Evolutionary conservation across 1,140 invertebrate genomes (phyloP).

Genomic region (Megalonaias nervosa): DNA sequence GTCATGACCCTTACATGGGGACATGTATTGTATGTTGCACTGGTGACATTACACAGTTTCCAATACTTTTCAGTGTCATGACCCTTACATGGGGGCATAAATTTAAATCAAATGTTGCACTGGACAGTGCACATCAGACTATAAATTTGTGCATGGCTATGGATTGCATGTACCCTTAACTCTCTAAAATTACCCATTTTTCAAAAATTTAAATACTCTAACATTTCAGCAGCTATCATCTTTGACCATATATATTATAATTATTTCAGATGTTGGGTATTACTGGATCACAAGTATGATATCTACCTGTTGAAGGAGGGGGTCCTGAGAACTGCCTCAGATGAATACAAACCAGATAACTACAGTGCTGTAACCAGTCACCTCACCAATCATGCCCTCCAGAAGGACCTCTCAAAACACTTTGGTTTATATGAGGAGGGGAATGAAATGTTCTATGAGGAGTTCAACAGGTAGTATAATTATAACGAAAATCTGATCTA

Average conservation of each 20-base stretch:
- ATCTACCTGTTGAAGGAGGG: constrained; percentile 54
- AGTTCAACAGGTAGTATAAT: constrained; percentile 48
- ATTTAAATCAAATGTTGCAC: too few species aligned
- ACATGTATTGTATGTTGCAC: too few species aligned
- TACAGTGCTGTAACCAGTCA: constrained; percentile 52
- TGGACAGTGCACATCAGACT: too few species aligned
- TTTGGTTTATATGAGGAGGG: constrained; percentile 58
- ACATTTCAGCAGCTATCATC: too few species aligned
- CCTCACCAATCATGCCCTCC: constrained; percentile 58
- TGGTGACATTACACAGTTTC: too few species aligned
- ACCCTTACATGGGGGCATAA: too few species aligned
- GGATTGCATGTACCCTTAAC: too few species aligned
- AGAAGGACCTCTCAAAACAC: constrained; percentile 52
- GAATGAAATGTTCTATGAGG: constrained; percentile 61
- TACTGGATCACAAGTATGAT: constrained; percentile 51
- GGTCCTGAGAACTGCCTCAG: constrained; percentile 55
- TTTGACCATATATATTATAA: neutral
- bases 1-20: too few species aligned
- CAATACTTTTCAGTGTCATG: too few species aligned
- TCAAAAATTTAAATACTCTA: too few species aligned
- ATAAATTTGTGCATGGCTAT: too few species aligned
- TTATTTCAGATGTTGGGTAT: constrained; percentile 53
- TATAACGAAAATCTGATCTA: neutral
- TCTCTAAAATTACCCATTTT: too few species aligned
- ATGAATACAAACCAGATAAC: constrained; percentile 46